Percentiles rank a stretch among this genome's conserved stretches.
Evolutionary conservation across 2,888 invertebrate genomes (phyloP).

Genomic region (Pandemis corylana): DNA sequence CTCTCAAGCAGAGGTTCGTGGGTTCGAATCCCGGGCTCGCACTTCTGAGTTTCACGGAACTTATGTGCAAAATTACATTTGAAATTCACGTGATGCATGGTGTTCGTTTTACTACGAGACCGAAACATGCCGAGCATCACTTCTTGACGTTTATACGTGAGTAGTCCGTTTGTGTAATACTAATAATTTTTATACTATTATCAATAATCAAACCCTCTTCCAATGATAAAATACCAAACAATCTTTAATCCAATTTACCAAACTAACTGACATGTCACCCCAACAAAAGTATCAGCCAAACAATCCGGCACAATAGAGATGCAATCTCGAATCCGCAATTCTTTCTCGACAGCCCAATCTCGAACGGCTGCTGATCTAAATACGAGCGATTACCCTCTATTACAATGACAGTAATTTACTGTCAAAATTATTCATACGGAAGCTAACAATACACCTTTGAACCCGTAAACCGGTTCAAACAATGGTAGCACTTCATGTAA

Average conservation of each 20-base stretch:
- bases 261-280: neutral
- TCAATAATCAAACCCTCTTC: neutral
- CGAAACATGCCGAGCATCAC: too few relatives aligned
- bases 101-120: too few relatives aligned
- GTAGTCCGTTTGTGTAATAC: too few relatives aligned
- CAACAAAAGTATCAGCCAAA: slow-evolving; percentile 24
- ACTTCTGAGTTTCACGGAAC: too few relatives aligned
- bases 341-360: slow-evolving; percentile 18
- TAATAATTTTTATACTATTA: neutral
- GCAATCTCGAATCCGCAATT: slow-evolving; percentile 32
- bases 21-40: too few relatives aligned
- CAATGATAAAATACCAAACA: neutral
- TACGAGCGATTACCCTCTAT: slow-evolving; percentile 45
- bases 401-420: slow-evolving; percentile 45
- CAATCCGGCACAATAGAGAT: slow-evolving; percentile 34
- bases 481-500: slow-evolving; percentile 43
- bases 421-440: slow-evolving; percentile 48
- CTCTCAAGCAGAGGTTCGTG: too few relatives aligned
- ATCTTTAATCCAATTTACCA: slow-evolving; percentile 2
- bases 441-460: slow-evolving; percentile 43
- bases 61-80: too few relatives aligned
- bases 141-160: too few relatives aligned
- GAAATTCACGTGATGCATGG: too few relatives aligned
- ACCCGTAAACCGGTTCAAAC: slow-evolving; percentile 48
- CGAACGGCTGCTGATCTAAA: slow-evolving; percentile 37